phyloP scores from a whole-genome alignment of 2,113 vertebrate genomes.

The Motacilla alba region DNA sequence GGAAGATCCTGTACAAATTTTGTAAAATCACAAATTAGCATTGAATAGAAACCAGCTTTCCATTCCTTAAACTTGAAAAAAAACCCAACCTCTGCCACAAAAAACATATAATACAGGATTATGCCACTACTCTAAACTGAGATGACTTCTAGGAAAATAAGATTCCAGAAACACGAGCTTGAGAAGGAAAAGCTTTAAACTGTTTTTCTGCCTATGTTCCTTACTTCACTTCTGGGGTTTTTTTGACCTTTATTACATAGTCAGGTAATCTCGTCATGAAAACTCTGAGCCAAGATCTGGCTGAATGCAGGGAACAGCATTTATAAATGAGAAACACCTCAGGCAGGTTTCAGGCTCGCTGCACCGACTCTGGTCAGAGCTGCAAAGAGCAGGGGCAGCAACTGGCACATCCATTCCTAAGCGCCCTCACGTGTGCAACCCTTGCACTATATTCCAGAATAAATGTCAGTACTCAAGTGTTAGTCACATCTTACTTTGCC shows the following conservation, averaged over 20 bases:
- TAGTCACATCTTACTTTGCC: neutral
- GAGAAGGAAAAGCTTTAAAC: neutral
- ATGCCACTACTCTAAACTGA: neutral
- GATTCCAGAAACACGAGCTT: neutral
- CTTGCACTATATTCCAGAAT: neutral
- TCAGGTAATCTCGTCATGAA: neutral
- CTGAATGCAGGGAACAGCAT: neutral
- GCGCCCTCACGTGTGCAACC: neutral
- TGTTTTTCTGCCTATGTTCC: neutral
- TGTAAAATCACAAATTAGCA: neutral
- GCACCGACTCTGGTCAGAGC: neutral
- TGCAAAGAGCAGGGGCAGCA: neutral
- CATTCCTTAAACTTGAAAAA: neutral
- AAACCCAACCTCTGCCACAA: neutral
- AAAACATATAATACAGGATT: neutral
- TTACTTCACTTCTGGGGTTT: neutral
- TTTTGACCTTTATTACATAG: neutral
- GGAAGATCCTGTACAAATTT: slow-evolving; percentile 87
- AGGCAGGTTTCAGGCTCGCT: accelerated
- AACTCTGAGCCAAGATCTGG: neutral
- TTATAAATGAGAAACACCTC: neutral
- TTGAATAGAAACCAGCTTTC: neutral
- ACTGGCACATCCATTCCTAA: neutral
- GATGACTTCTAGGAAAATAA: neutral
- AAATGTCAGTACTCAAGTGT: neutral